phyloP scores from a whole-genome alignment of 2,113 vertebrate genomes.

The Condylura cristata region DNA sequence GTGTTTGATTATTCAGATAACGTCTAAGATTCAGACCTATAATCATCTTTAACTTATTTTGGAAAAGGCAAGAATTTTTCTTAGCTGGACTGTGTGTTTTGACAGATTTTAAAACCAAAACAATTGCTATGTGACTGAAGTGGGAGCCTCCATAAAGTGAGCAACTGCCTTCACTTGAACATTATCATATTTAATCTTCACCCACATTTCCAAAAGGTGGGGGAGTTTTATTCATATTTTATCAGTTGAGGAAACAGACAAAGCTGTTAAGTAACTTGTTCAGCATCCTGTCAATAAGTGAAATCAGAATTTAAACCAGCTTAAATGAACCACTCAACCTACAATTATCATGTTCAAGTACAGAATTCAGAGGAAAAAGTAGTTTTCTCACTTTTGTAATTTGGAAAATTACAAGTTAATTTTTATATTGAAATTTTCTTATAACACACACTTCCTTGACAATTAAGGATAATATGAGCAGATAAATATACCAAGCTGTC shows the following conservation, averaged over 20 bases:
- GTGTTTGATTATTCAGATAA: slow-evolving; percentile 46
- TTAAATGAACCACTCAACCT: background rate
- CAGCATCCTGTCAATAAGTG: background rate
- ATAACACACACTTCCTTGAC: background rate
- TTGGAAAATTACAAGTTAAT: background rate
- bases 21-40: background rate
- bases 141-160: background rate
- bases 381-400: slow-evolving; percentile 29
- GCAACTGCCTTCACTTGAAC: background rate
- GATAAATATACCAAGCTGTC: background rate
- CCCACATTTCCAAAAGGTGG: background rate
- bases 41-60: slow-evolving; percentile 27
- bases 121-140: background rate
- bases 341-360: slow-evolving; percentile 10
- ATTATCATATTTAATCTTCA: background rate
- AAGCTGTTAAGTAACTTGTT: background rate
- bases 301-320: slow-evolving; percentile 24
- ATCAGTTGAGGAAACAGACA: slow-evolving; percentile 23
- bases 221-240: background rate
- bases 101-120: background rate
- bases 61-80: background rate
- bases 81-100: background rate
- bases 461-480: background rate
- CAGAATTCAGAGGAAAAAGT: slow-evolving; percentile 14
- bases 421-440: slow-evolving; percentile 10